Conservation (phyloP, 2,888 invertebrate genomes). For the Chesias legatella region DNA sequence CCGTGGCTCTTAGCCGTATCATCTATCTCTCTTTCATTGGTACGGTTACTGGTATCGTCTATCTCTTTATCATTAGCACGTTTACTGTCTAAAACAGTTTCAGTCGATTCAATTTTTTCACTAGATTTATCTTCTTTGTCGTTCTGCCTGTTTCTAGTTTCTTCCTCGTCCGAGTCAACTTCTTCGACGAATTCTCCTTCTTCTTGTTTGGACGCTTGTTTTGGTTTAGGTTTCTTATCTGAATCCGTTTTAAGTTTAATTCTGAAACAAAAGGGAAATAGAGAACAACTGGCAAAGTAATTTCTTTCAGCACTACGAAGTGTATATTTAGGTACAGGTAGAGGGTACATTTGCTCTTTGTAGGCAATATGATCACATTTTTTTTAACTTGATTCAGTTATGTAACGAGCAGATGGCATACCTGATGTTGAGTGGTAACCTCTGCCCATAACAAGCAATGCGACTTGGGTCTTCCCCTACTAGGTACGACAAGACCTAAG, state of each 20-base stretch:
- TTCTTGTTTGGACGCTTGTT: slow-evolving; percentile 39
- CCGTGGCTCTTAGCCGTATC: slow-evolving; percentile 31
- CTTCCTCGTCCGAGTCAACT: slow-evolving; percentile 69
- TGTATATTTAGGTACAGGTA: too few species aligned
- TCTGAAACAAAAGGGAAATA: slow-evolving; percentile 36
- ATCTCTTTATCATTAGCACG: slow-evolving; percentile 1
- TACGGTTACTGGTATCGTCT: slow-evolving; percentile 6
- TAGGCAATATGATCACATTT: too few species aligned
- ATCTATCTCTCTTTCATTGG: slow-evolving; percentile 9
- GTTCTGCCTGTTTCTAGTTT: slow-evolving; percentile 16
- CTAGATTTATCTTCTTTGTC: slow-evolving; percentile 13
- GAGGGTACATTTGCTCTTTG: too few species aligned
- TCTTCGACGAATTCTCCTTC: slow-evolving; percentile 77
- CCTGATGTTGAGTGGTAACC: too few species aligned
- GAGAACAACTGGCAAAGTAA: slow-evolving; percentile 1
- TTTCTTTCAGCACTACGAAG: too few species aligned
- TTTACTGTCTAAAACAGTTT: slow-evolving; percentile 13
- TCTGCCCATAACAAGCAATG: too few species aligned
- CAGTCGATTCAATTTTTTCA: slow-evolving; percentile 9
- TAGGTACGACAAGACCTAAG: too few species aligned
- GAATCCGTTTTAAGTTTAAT: slow-evolving; percentile 73
- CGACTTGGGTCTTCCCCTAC: too few species aligned
- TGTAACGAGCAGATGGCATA: too few species aligned
- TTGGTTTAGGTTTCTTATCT: slow-evolving; percentile 48
- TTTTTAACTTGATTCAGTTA: too few species aligned